phyloP scores from a whole-genome alignment of 2,113 vertebrate genomes.

The Proteles cristata region DNA sequence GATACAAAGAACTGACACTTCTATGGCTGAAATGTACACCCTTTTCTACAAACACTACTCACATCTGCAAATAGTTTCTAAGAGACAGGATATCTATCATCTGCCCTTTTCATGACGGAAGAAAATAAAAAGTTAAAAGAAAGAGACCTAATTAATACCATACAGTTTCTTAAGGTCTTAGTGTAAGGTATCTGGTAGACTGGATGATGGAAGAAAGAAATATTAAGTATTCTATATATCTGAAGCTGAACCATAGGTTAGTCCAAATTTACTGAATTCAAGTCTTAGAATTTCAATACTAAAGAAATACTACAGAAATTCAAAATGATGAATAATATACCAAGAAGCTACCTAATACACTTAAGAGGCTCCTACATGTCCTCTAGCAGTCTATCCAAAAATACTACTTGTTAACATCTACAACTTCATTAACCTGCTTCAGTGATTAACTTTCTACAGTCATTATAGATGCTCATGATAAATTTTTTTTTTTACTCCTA shows the following conservation, averaged over 20 bases:
- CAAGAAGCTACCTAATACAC: neutral
- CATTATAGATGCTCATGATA: neutral
- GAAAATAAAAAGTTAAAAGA: slow-evolving; percentile 28
- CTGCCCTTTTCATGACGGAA: neutral
- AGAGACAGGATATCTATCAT: neutral
- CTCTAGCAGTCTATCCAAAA: neutral
- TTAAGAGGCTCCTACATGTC: neutral
- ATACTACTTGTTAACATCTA: slow-evolving; percentile 11
- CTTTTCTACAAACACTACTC: slow-evolving; percentile 2
- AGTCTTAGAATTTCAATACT: slow-evolving; percentile 58
- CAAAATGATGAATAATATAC: slow-evolving; percentile 33
- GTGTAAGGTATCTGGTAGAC: slow-evolving; percentile 24
- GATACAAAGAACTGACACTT: neutral
- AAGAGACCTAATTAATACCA: slow-evolving; percentile 7
- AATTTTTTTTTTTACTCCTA: neutral
- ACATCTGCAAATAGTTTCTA: slow-evolving; percentile 9
- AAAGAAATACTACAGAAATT: slow-evolving; percentile 53
- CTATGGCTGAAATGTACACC: neutral
- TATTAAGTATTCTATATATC: neutral
- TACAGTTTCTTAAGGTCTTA: slow-evolving; percentile 4
- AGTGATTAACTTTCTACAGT: slow-evolving; percentile 33
- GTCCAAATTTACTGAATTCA: slow-evolving; percentile 45
- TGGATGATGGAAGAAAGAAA: slow-evolving; percentile 1
- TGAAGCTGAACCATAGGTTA: slow-evolving; percentile 20
- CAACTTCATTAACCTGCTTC: slow-evolving; percentile 46